A percentile compares a stretch with the other conserved stretches of the same genome.
Conservation (phyloP, 2,113 vertebrate genomes). For the Oryzias woworae region DNA sequence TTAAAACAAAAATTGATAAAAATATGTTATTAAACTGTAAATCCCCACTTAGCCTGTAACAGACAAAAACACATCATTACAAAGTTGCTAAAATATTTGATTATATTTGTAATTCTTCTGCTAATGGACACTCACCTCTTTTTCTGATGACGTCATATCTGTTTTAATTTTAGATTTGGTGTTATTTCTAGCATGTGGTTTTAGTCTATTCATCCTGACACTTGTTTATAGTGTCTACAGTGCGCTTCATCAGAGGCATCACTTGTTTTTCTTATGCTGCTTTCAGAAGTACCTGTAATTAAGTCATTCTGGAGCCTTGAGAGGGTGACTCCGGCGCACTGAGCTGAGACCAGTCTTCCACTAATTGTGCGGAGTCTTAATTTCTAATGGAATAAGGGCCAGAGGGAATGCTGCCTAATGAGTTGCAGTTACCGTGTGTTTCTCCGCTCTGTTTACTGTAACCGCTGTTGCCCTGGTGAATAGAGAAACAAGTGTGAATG, state of each 20-base stretch:
- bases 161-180: neutral
- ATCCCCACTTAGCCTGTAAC: too few species aligned
- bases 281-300: slow-evolving; percentile 70
- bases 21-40: too few species aligned
- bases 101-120: too few species aligned
- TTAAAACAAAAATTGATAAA: too few species aligned
- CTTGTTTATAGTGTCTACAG: slow-evolving; percentile 30
- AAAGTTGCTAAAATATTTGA: too few species aligned
- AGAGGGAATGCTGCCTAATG: slow-evolving; percentile 69
- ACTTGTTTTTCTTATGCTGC: slow-evolving; percentile 10
- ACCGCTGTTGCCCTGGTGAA: slow-evolving; percentile 46
- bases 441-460: slow-evolving; percentile 63
- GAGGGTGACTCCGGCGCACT: slow-evolving; percentile 42
- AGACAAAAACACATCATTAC: too few species aligned
- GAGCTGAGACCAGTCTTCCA: slow-evolving; percentile 72
- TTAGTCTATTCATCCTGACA: neutral
- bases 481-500: slow-evolving; percentile 48
- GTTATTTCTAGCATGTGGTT: slow-evolving; percentile 5
- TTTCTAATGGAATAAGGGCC: slow-evolving; percentile 75
- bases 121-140: too few species aligned
- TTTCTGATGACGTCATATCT: neutral
- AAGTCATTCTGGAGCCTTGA: slow-evolving; percentile 70
- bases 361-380: slow-evolving; percentile 77
- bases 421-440: slow-evolving; percentile 50
- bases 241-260: slow-evolving; percentile 17